Conservation (phyloP, 2,797 vertebrate genomes). For the Bradypodion pumilum region DNA sequence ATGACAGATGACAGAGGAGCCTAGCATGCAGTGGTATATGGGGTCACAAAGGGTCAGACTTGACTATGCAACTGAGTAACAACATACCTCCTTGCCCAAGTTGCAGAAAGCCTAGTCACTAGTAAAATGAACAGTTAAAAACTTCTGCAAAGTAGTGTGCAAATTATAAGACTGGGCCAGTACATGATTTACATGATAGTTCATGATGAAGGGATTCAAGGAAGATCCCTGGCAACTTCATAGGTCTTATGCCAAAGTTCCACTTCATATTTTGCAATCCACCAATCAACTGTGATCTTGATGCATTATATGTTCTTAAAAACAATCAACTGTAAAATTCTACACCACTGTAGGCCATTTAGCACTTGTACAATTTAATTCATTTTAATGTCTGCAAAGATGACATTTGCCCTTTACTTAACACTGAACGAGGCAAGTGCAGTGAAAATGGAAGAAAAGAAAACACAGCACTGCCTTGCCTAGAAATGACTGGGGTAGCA, state of each 20-base stretch:
- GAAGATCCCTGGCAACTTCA: background rate
- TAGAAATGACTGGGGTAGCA: background rate
- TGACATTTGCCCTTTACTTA: background rate
- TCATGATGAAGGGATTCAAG: background rate
- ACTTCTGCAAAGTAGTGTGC: too few species aligned
- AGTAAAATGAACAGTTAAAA: too few species aligned
- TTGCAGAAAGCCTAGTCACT: too few species aligned
- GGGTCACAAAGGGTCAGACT: too few species aligned
- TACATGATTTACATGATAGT: too few species aligned
- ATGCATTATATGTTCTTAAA: background rate
- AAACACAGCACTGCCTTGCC: background rate
- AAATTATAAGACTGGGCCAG: too few species aligned
- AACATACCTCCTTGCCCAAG: too few species aligned
- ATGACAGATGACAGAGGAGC: too few species aligned
- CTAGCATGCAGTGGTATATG: too few species aligned
- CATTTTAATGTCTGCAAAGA: background rate
- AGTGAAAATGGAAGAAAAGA: background rate
- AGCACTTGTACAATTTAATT: conserved; percentile 11
- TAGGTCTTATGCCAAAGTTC: background rate
- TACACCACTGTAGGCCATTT: background rate
- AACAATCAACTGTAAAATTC: background rate
- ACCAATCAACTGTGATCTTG: background rate
- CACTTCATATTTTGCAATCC: background rate
- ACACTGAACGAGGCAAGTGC: background rate
- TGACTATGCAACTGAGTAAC: too few species aligned